Base-by-base conservation (phyloP, 2,797 vertebrate species). In the Todus mexicanus region DNA sequence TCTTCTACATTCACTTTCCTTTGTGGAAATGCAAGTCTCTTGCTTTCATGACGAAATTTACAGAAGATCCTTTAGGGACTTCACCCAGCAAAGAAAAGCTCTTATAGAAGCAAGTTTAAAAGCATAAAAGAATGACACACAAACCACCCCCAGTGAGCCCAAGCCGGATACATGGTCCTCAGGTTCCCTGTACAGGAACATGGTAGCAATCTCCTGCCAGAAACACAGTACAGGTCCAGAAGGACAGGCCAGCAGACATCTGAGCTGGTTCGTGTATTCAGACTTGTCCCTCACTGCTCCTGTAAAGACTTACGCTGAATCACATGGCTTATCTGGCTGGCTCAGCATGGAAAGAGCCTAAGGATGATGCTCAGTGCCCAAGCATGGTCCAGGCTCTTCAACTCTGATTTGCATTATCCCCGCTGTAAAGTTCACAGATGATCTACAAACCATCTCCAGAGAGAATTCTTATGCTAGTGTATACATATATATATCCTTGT, bases 401-500 rank as follows among this genome's bases (percentile, higher is more conserved):
- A 5, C 70, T 71, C 83, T 33, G 8, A 71, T 60, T 20, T 54
- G 15, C 22, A 27, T 63, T 56, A 77, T n/a, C 64, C 50, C 51
- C 12, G 5, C 23, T 25, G 13, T 64, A 53, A 73, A 63, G 31
- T 47, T 86, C 21, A 72, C 10, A 73, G 48, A 45, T 31, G 4
- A 56, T 6, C 43, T 83, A 61, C 42, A 81, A 87, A 57, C 45
- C 57, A 35, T 1, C 21, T 33, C 16, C 25, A 38, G 61, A 48
- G 35, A 64, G 42, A 61, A 59, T 38, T 27, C 31, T 89, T 18
- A 17, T 31, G 51, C 25, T 20, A 22, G 15, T 19, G 29, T 35
- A 74, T n/a, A 26, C 0, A 4, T n/a, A 7, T 19, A 11, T 12
- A 21, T 19, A 53, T 53, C 51, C 22, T 60, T n/a, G 6, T 0